Evolutionary conservation across 2,888 invertebrate genomes (phyloP).

Genomic region (Campoplex nolae): DNA sequence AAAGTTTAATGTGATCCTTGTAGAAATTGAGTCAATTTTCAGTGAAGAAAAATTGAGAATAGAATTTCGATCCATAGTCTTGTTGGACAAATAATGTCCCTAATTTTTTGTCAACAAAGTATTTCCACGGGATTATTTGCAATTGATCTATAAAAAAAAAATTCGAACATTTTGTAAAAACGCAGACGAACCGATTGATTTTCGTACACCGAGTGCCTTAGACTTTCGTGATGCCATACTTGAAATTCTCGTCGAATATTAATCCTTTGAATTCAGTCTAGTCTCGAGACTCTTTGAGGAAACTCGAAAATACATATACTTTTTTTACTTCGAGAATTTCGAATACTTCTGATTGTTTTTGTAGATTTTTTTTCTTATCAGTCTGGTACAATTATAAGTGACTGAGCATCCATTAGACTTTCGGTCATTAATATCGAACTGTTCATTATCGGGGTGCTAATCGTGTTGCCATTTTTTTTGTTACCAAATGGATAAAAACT

Average conservation of each 20-base stretch:
- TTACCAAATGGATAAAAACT: constrained; percentile 83
- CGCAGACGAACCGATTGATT: neutral
- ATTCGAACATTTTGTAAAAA: neutral
- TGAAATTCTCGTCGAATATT: neutral
- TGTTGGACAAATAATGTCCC: neutral
- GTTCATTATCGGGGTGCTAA: constrained; percentile 85
- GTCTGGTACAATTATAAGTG: constrained; percentile 89
- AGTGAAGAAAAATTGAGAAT: neutral
- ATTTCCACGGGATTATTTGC: neutral
- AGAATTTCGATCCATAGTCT: neutral
- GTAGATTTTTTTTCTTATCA: constrained; percentile 80
- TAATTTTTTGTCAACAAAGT: neutral
- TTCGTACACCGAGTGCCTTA: neutral
- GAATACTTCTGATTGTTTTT: constrained; percentile 6
- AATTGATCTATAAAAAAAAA: neutral
- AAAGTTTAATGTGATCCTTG: neutral
- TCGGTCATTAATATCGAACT: constrained; percentile 88
- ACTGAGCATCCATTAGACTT: constrained; percentile 89
- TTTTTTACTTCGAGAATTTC: constrained; percentile 13
- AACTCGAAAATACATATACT: constrained; percentile 19
- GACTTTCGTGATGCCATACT: neutral
- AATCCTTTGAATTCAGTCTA: neutral
- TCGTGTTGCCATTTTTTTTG: constrained; percentile 77
- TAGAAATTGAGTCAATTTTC: neutral
- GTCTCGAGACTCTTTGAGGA: constrained; percentile 24